Evolutionary conservation across 2,113 vertebrate genomes (phyloP).

Genomic region (Atractosteus spatula): DNA sequence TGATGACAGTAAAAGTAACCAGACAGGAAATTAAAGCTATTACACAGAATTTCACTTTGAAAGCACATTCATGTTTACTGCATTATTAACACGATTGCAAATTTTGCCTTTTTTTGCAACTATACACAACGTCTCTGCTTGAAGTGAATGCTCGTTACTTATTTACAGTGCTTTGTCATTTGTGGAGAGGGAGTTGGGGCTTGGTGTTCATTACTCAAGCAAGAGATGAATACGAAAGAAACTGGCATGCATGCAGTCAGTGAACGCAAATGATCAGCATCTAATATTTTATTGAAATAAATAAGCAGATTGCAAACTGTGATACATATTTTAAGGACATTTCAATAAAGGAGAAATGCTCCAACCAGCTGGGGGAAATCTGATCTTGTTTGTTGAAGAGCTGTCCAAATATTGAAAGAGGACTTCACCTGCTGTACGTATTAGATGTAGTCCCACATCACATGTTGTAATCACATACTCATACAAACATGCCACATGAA

Average conservation of each 20-base stretch:
- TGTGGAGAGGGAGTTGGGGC: too few species aligned
- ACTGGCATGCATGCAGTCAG: background rate
- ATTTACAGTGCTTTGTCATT: too few species aligned
- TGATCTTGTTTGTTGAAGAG: constrained; percentile 25
- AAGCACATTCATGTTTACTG: background rate
- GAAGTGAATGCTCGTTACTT: too few species aligned
- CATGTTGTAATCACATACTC: background rate
- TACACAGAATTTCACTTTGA: background rate
- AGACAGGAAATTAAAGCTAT: background rate
- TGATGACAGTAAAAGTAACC: constrained; percentile 10
- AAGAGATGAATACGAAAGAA: too few species aligned
- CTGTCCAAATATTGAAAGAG: constrained; percentile 31
- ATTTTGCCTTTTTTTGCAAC: too few species aligned
- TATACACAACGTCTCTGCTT: too few species aligned
- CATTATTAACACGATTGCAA: background rate
- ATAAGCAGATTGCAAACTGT: constrained; percentile 23
- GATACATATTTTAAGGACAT: constrained; percentile 21
- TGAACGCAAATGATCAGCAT: background rate
- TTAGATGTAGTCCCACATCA: background rate
- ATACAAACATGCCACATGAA: too few species aligned
- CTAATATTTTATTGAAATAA: background rate
- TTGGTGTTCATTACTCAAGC: too few species aligned
- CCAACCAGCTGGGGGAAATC: constrained; percentile 28
- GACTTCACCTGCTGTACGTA: constrained; percentile 19
- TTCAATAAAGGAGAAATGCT: constrained; percentile 26